Percentiles rank a stretch among this genome's conserved stretches.
Conservation (phyloP, 2,113 vertebrate species). For the Atlantisia rogersi region DNA sequence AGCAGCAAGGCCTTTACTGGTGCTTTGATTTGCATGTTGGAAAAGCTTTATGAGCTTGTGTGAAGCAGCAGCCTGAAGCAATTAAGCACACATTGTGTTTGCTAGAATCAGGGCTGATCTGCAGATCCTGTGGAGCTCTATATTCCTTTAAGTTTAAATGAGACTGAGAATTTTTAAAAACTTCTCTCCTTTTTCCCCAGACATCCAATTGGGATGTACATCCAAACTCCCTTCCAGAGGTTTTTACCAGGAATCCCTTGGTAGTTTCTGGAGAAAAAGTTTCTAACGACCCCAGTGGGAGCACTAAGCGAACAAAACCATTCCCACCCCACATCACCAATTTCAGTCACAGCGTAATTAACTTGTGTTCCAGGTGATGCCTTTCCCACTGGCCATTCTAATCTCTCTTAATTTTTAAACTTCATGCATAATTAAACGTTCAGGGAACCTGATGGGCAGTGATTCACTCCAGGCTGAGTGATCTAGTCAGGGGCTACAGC, state of each 20-base stretch:
- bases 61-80: background rate
- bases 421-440: background rate
- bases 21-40: too few relatives aligned
- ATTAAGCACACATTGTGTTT: background rate
- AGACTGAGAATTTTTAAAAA: background rate
- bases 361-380: background rate
- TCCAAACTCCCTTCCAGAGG: background rate
- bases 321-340: background rate
- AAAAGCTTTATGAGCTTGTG: background rate
- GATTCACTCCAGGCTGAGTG: background rate
- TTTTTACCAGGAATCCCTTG: background rate
- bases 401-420: background rate
- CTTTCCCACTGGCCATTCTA: background rate
- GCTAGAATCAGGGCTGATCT: background rate
- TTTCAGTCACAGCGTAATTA: background rate
- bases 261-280: background rate
- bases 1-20: background rate
- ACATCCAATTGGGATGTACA: accelerated
- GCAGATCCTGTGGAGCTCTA: background rate
- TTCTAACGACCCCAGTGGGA: background rate
- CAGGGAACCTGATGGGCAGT: background rate
- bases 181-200: background rate
- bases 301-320: background rate
- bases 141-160: background rate
- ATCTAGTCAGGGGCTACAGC: background rate